phyloP scores from a whole-genome alignment of 2,113 vertebrate species.

The Chaetodon trifascialis region DNA sequence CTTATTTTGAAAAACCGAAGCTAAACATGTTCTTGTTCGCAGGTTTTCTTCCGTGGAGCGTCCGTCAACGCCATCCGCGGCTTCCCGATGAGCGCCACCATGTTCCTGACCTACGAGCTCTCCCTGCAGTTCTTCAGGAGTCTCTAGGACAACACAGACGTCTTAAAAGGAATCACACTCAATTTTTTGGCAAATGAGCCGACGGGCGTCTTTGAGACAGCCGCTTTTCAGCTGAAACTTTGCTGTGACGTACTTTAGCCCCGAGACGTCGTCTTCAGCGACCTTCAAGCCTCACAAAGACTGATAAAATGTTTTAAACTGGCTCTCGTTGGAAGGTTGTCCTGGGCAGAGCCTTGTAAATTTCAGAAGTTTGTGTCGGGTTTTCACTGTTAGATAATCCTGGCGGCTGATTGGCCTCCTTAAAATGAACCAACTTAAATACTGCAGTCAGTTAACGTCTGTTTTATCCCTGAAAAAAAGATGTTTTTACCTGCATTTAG shows the following conservation, averaged over 20 bases:
- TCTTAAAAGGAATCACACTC: slow-evolving; percentile 5
- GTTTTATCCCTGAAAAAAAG: too few relatives aligned
- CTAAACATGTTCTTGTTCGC: not conserved
- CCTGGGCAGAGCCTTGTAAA: too few relatives aligned
- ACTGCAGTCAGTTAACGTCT: too few relatives aligned
- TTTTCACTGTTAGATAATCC: too few relatives aligned
- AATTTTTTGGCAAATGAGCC: slow-evolving; percentile 5
- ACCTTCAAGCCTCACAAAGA: not conserved
- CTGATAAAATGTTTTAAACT: not conserved
- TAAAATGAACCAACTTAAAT: too few relatives aligned
- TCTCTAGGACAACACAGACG: slow-evolving; percentile 38
- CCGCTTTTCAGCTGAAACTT: not conserved
- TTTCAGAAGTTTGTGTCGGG: too few relatives aligned
- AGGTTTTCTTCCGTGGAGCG: slow-evolving; percentile 96
- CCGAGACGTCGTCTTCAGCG: not conserved
- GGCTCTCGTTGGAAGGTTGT: not conserved
- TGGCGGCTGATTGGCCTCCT: too few relatives aligned
- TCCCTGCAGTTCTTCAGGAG: slow-evolving; percentile 90
- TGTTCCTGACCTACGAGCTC: slow-evolving; percentile 96
- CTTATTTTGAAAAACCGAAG: not conserved
- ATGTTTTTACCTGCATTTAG: too few relatives aligned
- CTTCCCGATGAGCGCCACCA: slow-evolving; percentile 95
- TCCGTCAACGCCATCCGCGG: slow-evolving; percentile 91
- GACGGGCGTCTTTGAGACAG: too few relatives aligned
- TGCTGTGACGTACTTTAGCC: not conserved